Evolutionary conservation across 2,888 invertebrate species (phyloP), one percentile per base, ranked within the genome.

Genomic region (Heliconius aoede): DNA sequence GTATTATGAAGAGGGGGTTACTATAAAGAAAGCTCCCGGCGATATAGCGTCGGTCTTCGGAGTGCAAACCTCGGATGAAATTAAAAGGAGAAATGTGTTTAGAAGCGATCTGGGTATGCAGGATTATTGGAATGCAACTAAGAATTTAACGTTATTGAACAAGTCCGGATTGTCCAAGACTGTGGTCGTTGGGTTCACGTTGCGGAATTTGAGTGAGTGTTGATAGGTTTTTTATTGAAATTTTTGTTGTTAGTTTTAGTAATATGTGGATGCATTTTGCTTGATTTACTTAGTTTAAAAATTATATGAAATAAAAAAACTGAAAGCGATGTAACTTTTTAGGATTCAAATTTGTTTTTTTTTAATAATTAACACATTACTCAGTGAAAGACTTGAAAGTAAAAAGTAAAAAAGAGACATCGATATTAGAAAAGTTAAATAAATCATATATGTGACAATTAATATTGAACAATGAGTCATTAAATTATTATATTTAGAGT

Each of bases 131-230:
- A 88, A 87, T 76, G 87, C 87, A 4, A 90, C 89, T 1, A 93
- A 87, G 85, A 94, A 91, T 82, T 83, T 92, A 76, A 94, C 92
- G 58, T 85, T 91, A 77, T 83, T 90, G 75, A 94, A 92, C 74
- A 92, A 86, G 18, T 92, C 90, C 60, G 92, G 91, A 58, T 89
- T 72, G 64, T 71, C 87, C 79, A 87, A 89, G 72, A 91, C 90
- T 26, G 93, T 90, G 81, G 90, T 91, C 3, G 93, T 94, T 62
- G 93, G 91, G 67, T 94, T 93, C 82, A 87, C 90, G 76, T 85
- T 94, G 84, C 92, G 86, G 82, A 90, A 89, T 84, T 84, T 94
- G 74, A 91, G 94, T 94, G 80, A 92, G 94, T 94, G 80, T 82
- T 21, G 32, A 69, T 46, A 58, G 18, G 24, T 65, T 24, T 32